A percentile compares a stretch with the other conserved stretches of the same genome.
Conservation (phyloP, 2,888 invertebrate genomes). For the Macropis europaea region DNA sequence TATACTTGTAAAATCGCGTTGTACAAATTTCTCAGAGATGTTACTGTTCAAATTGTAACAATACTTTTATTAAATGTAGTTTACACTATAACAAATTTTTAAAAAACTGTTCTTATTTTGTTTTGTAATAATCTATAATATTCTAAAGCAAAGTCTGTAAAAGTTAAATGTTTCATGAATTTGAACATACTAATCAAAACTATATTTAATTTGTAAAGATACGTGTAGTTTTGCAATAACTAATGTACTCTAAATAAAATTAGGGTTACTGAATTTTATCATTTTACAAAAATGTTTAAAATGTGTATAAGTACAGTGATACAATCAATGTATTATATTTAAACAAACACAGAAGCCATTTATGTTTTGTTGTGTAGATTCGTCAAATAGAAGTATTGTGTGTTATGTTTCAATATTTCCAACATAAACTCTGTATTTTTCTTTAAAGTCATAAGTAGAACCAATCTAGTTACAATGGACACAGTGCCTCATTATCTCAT, state of each 20-base stretch:
- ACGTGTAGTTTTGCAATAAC: conserved; percentile 5
- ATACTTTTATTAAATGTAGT: conserved; percentile 10
- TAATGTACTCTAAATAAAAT: neutral
- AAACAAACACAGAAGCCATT: neutral
- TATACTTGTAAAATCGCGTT: conserved; percentile 26
- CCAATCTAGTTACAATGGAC: conserved; percentile 17
- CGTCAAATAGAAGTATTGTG: neutral
- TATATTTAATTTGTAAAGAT: neutral
- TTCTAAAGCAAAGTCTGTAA: neutral
- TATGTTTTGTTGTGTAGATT: neutral
- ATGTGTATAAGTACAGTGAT: neutral
- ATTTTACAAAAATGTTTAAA: conserved; percentile 11
- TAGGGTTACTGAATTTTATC: neutral
- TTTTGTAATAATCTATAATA: neutral
- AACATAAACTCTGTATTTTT: neutral
- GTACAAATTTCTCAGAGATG: conserved; percentile 26
- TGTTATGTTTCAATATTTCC: neutral
- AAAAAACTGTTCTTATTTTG: neutral
- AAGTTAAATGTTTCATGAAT: neutral
- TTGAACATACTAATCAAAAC: neutral
- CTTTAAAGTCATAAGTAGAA: conserved; percentile 5
- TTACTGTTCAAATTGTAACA: conserved; percentile 11
- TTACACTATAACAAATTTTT: conserved; percentile 19
- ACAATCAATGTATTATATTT: neutral
- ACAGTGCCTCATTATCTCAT: conserved; percentile 48